Base-by-base conservation (phyloP, 2,888 invertebrate species). In the Tortricodes alternella region DNA sequence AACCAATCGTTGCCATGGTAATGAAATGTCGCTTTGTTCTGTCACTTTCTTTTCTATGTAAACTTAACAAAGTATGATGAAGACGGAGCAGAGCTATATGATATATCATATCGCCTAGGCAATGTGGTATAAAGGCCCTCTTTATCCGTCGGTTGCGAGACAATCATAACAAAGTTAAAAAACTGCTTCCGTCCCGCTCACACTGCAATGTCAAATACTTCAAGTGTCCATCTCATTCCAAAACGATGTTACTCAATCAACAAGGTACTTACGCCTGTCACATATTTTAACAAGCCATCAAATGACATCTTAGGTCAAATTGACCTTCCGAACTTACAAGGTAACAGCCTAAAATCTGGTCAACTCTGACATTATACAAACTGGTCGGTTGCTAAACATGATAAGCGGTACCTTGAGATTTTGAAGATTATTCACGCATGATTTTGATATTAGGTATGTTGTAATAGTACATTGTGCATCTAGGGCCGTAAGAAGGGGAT, bases 351-450 rank as follows among this genome's bases (percentile, higher is more conserved):
- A 37, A 39, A 29, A 29, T 44, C 29, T 29, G 27, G 71, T 78
- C 76, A 83, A 77, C 83, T 83, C 74, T 84, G 82, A 80, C 82
- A 83, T 84, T 83, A 67, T 59, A n/a, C 61, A 68, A 78, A 75
- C 73, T 59, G 60, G 76, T 73, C 60, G 61, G 52, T 44, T 44
- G 24, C 44, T 15, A 44, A 9, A 44, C 29, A 11, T 27, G 8
- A 35, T 41, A 41, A 11, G 29, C 2, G 24, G 23, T 39, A 8
- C 11, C 11, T 29, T 39, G 23, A 3, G 2, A 13, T 39, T 39
- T 39, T 29, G 5, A n/a, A 1, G 5, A 1, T 29, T n/a, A n/a
- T 11, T 29, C 4, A 29, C 11, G 29, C 11, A 29, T 29, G 3
- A 5, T 11, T 27, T 11, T 27, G 27, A 4, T 27, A 27, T n/a